phyloP scores from a whole-genome alignment of 1,140 invertebrate species.

The Rhopalosiphum maidis region DNA sequence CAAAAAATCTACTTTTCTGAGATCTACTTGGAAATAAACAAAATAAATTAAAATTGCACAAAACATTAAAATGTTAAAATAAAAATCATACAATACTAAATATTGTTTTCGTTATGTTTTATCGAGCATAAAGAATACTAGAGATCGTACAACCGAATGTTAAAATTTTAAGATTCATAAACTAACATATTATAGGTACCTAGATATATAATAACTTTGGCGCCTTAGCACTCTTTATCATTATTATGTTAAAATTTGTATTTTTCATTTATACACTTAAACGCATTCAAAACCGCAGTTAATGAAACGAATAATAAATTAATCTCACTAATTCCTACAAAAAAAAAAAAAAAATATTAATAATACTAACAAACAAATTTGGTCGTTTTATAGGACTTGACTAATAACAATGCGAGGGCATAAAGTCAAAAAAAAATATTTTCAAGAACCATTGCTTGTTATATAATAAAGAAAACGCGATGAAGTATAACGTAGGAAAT shows the following conservation, averaged over 20 bases:
- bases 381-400: neutral
- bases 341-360: conserved; percentile 4
- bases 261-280: neutral
- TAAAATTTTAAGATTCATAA: conserved; percentile 28
- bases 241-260: neutral
- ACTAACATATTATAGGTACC: conserved; percentile 25
- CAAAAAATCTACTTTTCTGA: conserved; percentile 50
- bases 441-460: neutral
- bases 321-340: conserved; percentile 41
- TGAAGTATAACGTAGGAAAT: neutral
- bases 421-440: neutral
- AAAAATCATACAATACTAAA: neutral
- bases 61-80: conserved; percentile 16
- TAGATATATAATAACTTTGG: neutral
- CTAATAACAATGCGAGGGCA: conserved; percentile 38
- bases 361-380: conserved; percentile 36
- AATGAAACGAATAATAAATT: conserved; percentile 39
- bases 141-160: conserved; percentile 43
- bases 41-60: conserved; percentile 50
- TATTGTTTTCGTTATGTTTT: conserved; percentile 46
- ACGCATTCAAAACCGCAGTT: neutral
- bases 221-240: conserved; percentile 3
- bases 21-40: conserved; percentile 53
- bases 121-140: conserved; percentile 36
- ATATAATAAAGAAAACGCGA: neutral